A percentile compares a stretch with the other conserved stretches of the same genome.
phyloP scores from a whole-genome alignment of 1,140 invertebrate species.

The Vollenhovia emeryi region DNA sequence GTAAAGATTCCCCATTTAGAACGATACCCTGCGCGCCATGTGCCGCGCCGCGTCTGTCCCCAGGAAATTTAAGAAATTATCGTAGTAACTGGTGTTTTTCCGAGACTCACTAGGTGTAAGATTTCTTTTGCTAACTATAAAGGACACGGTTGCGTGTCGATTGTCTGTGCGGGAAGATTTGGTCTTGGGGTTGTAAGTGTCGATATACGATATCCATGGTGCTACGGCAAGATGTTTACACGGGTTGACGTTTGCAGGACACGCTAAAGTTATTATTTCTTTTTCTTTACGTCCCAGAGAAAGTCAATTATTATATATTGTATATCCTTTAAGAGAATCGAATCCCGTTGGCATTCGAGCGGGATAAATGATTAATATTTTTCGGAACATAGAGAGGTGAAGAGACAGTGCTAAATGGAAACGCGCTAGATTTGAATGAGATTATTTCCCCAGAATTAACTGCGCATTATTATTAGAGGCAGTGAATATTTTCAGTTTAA shows the following conservation, averaged over 20 bases:
- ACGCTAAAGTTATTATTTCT: slow-evolving; percentile 19
- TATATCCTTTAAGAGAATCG: not conserved
- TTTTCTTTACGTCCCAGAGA: not conserved
- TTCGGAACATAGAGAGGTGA: not conserved
- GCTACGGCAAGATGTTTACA: not conserved
- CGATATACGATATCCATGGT: not conserved
- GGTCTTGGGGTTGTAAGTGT: not conserved
- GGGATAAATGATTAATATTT: slow-evolving; percentile 30
- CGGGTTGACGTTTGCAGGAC: not conserved
- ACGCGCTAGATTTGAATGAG: not conserved
- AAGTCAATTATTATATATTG: slow-evolving; percentile 43
- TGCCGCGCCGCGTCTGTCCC: not conserved
- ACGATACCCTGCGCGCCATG: slow-evolving; percentile 4
- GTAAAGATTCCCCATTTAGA: slow-evolving; percentile 62
- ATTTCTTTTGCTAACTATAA: slow-evolving; percentile 25
- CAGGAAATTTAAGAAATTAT: slow-evolving; percentile 46
- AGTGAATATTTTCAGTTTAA: too few relatives aligned
- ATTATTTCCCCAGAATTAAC: slow-evolving; percentile 30
- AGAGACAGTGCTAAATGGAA: not conserved
- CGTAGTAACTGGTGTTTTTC: slow-evolving; percentile 37
- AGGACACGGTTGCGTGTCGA: slow-evolving; percentile 29
- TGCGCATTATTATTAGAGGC: not conserved
- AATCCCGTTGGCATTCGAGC: not conserved
- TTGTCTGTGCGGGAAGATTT: slow-evolving; percentile 23
- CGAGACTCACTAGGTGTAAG: slow-evolving; percentile 45